These are phyloP conservation scores for Acromyrmex echinatior DNA, from an alignment of 1,140 invertebrate species.

Conservation along the genomic window DNA sequence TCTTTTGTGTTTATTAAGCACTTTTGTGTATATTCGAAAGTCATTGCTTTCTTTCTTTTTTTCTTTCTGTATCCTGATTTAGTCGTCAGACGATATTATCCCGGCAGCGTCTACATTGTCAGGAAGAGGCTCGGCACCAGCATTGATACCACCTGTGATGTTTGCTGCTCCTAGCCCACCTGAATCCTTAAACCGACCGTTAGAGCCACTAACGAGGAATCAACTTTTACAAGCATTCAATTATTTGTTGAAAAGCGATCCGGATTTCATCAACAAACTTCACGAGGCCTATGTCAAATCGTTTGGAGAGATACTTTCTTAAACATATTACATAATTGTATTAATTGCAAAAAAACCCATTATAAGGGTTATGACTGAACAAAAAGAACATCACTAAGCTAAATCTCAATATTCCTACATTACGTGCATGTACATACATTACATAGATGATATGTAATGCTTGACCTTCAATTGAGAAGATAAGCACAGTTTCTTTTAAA, in stretches of 20 bases:
- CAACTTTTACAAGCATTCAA: constrained; percentile 95
- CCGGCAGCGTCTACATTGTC: constrained; percentile 73
- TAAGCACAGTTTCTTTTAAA: constrained; percentile 34
- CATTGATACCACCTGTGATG: constrained; percentile 94
- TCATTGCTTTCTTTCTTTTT: constrained; percentile 50
- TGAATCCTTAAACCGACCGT: constrained; percentile 82
- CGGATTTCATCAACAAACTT: constrained; percentile 94
- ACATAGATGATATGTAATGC: constrained; percentile 40
- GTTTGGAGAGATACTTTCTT: constrained; percentile 91
- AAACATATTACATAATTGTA: constrained; percentile 65
- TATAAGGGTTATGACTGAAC: constrained; percentile 71
- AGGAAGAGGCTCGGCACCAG: constrained; percentile 87
- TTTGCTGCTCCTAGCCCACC: constrained; percentile 88
- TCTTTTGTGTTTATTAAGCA: neutral
- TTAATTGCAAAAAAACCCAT: constrained; percentile 49
- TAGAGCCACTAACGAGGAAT: constrained; percentile 93
- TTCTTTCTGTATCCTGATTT: constrained; percentile 11
- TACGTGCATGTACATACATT: constrained; percentile 63
- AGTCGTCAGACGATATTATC: constrained; percentile 80
- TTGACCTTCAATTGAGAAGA: constrained; percentile 64
- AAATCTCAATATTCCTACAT: constrained; percentile 68
- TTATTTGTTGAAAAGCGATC: constrained; percentile 95
- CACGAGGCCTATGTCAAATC: constrained; percentile 96
- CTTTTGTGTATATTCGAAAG: neutral
- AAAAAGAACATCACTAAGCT: constrained; percentile 39